Base-by-base conservation (phyloP, 2,797 vertebrate species). In the Crocodylus rhombifer region DNA sequence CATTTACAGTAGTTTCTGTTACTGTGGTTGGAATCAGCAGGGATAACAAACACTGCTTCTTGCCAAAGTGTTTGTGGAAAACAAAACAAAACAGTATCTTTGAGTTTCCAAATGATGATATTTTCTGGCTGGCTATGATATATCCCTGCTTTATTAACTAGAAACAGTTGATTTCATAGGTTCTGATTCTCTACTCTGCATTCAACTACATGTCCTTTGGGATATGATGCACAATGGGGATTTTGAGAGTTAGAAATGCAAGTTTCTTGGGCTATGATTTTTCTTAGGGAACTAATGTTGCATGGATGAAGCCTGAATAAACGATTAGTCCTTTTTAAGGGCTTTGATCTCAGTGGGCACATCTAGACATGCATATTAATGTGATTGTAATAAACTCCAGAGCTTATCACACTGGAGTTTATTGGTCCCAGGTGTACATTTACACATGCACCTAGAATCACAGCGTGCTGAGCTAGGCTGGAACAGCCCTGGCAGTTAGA, bases 181-280 rank as follows among this genome's bases (percentile, higher is more conserved):
- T 21, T 18, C 20, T 28, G 60, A 15, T 18, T 67, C 60, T 33
- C 36, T 6, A 13, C 16, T 85, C 64, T 30, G n/a, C 21, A 14
- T 18, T 77, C 79, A 83, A 21, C 65, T 65, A 0, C 3, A 75
- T 56, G 18, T 80, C 55, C 56, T 20, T 62, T 64, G 61, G 69
- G 42, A 51, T 51, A 51, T 51, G 42, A 51, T 51, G 9, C 0
- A 1, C 73, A 9, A 1, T 3, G 55, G 6, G 2, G 14, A 1
- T 2, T 14, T 60, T 8, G 7, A 3, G 4, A 7, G 69, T 75
- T 74, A 74, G 51, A 14, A 74, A 26, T 74, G 25, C 25, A 74
- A 42, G 15, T 14, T 56, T 11, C 6, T 51, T 25, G 55, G 42
- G 25, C 25, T 12, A 8, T 25, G 17, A 14, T 25, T 42, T 25